phyloP scores from a whole-genome alignment of 2,797 vertebrate species.

The Eremophila alpestris region DNA sequence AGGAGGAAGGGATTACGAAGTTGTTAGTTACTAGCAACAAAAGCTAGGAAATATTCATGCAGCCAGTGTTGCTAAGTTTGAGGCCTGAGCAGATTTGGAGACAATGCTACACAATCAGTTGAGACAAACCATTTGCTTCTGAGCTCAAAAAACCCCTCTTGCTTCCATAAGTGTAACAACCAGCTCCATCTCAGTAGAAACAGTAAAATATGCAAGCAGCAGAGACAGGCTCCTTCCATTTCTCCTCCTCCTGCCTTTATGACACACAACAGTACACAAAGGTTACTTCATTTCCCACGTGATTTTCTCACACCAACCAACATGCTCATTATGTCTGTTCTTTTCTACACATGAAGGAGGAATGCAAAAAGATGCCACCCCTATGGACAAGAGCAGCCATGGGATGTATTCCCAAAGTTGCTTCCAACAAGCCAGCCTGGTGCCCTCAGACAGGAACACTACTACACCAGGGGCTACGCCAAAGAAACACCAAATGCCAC shows the following conservation, averaged over 20 bases:
- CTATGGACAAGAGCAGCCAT: background rate
- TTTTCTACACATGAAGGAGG: background rate
- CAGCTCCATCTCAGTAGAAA: background rate
- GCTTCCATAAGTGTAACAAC: background rate
- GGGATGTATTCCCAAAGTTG: background rate
- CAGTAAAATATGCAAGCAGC: background rate
- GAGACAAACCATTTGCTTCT: background rate
- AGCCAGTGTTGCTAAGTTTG: background rate
- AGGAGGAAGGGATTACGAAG: background rate
- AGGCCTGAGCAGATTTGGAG: background rate
- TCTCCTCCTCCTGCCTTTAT: background rate
- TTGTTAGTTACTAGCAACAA: background rate
- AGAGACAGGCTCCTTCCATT: background rate
- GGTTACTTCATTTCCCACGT: background rate
- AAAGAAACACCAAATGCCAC: background rate
- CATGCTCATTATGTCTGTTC: background rate
- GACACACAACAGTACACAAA: fast-evolving
- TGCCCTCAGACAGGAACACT: background rate
- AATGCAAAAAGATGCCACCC: background rate
- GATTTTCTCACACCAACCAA: background rate
- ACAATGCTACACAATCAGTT: background rate
- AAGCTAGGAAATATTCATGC: background rate
- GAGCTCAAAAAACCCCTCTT: background rate
- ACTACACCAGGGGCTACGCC: background rate
- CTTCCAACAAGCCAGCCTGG: background rate